Conservation (phyloP, 2,888 invertebrate genomes). For the Cryptocephalus primarius region DNA sequence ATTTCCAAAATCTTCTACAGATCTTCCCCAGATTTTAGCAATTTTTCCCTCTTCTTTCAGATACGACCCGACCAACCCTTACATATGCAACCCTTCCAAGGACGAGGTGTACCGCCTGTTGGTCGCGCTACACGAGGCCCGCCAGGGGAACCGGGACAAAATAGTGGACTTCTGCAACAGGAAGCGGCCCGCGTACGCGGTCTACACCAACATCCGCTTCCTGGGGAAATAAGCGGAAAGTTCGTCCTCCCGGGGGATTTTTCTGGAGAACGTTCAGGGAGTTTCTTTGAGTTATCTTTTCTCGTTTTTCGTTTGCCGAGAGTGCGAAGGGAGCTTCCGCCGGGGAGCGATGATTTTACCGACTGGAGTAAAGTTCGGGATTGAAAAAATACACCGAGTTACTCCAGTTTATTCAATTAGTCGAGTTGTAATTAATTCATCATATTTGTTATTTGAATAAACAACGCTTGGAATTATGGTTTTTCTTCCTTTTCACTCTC, state of each 20-base stretch:
- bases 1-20: background rate
- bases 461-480: no score
- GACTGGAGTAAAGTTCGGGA: no score
- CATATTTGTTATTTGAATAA: no score
- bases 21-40: no score
- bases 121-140: constrained; percentile 49
- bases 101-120: constrained; percentile 50
- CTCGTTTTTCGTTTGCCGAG: background rate
- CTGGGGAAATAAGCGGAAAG: constrained; percentile 33
- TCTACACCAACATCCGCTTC: constrained; percentile 54
- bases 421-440: no score
- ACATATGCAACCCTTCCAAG: constrained; percentile 50
- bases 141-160: constrained; percentile 41
- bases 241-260: background rate
- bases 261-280: background rate
- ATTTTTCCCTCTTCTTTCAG: constrained; percentile 17
- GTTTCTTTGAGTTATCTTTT: background rate
- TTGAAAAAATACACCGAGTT: no score
- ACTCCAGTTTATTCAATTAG: no score
- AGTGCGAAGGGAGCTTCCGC: background rate
- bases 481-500: no score
- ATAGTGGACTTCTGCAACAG: constrained; percentile 54
- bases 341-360: no score
- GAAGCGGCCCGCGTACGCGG: constrained; percentile 46
- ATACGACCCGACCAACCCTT: constrained; percentile 48